Percentiles rank a stretch among this genome's conserved stretches.
These are phyloP conservation scores for Syndactyla subalaris DNA, from an alignment of 2,797 vertebrate species.

Conservation along the genomic window DNA sequence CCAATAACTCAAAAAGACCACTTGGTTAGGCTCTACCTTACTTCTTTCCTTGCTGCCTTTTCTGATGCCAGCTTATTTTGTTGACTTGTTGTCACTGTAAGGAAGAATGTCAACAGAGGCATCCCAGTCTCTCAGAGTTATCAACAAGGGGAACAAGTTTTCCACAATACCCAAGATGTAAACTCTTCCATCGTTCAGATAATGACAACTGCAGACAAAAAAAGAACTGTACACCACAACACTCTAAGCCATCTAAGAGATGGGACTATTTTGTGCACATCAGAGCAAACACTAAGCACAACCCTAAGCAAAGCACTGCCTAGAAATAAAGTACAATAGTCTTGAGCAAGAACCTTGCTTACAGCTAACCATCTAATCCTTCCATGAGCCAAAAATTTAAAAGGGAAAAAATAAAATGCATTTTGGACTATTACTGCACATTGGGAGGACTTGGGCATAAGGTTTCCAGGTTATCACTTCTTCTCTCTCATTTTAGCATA, in stretches of 20 bases:
- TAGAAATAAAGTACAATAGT: fast-evolving
- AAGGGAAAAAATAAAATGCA: neutral
- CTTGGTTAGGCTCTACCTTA: neutral
- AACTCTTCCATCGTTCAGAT: slow-evolving; percentile 28
- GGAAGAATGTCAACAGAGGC: neutral
- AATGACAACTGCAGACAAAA: slow-evolving; percentile 46
- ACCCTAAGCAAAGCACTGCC: neutral
- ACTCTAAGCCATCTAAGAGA: neutral
- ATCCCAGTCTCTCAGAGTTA: neutral
- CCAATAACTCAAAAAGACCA: neutral
- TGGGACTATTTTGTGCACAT: neutral
- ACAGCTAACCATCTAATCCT: neutral
- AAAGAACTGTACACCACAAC: neutral
- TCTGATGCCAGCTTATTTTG: neutral
- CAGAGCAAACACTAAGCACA: neutral
- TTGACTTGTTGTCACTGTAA: neutral
- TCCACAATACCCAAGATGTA: slow-evolving; percentile 1
- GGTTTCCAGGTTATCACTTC: neutral
- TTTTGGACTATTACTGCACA: neutral
- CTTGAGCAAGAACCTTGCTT: neutral
- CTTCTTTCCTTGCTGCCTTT: neutral
- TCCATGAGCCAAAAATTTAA: neutral
- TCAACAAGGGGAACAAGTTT: neutral
- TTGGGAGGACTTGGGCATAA: neutral
- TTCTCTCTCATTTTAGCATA: neutral